Conservation (phyloP, 1,140 invertebrate genomes). For the Caenorhabditis elegans region WBcel235 BX284606.5:6883001-6883500, state of each 20-base stretch:
- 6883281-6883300: not conserved
- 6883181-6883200: not conserved
- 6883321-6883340: not conserved
- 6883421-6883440: slow-evolving; percentile 25
- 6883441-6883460: not conserved
- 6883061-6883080: not conserved
- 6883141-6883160: not conserved
- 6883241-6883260: slow-evolving; percentile 8
- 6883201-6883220: not conserved
- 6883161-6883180: not conserved
- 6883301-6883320: slow-evolving; percentile 2
- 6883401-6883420: slow-evolving; percentile 26
- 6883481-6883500: no score
- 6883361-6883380: not conserved
- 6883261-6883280: slow-evolving; percentile 7
- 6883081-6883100: not conserved
- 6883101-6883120: not conserved
- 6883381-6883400: not conserved
- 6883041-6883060: not conserved
- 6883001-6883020: not conserved
- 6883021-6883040: not conserved
- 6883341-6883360: not conserved
- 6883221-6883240: slow-evolving; percentile 22
- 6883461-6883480: not conserved
- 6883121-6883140: not conserved